phyloP scores from a whole-genome alignment of 2,888 invertebrate species.

The Ectemnius continuus region DNA sequence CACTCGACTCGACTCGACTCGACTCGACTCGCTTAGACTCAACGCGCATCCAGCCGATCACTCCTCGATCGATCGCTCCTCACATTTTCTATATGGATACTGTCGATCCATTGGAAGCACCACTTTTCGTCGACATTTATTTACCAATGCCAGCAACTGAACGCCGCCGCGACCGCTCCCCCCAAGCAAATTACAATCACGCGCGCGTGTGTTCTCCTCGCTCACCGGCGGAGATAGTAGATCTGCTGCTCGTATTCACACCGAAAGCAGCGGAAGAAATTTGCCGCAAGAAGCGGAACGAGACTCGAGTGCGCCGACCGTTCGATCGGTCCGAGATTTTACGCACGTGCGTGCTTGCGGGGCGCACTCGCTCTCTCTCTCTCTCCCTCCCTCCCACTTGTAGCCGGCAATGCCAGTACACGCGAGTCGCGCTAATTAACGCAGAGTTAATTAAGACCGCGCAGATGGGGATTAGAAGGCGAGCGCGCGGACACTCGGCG shows the following conservation, averaged over 20 bases:
- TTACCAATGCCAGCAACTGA: too few relatives aligned
- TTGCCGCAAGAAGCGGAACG: slow-evolving; percentile 23
- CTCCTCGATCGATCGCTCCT: neutral
- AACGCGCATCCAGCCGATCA: neutral
- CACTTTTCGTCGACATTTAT: too few relatives aligned
- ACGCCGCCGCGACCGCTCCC: too few relatives aligned
- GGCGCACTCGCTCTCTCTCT: too few relatives aligned
- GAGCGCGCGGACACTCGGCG: neutral
- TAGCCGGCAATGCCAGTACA: neutral
- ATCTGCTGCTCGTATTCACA: slow-evolving; percentile 32
- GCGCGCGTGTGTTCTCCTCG: too few relatives aligned
- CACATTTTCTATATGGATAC: neutral
- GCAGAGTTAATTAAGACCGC: slow-evolving; percentile 23
- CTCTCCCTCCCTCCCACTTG: too few relatives aligned
- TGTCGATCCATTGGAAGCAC: too few relatives aligned
- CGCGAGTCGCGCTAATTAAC: slow-evolving; percentile 28
- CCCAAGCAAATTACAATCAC: too few relatives aligned
- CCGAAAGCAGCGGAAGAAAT: slow-evolving; percentile 26
- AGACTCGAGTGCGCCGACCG: slow-evolving; percentile 1
- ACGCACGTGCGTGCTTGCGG: slow-evolving; percentile 31
- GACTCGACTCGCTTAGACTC: too few relatives aligned
- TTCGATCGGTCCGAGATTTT: slow-evolving; percentile 27
- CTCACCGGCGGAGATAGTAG: slow-evolving; percentile 20
- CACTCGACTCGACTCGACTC: too few relatives aligned
- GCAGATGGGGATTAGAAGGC: neutral